A percentile compares a stretch with the other conserved stretches of the same genome.
phyloP scores from a whole-genome alignment of 2,113 vertebrate species.

The Leucopternis melanops region DNA sequence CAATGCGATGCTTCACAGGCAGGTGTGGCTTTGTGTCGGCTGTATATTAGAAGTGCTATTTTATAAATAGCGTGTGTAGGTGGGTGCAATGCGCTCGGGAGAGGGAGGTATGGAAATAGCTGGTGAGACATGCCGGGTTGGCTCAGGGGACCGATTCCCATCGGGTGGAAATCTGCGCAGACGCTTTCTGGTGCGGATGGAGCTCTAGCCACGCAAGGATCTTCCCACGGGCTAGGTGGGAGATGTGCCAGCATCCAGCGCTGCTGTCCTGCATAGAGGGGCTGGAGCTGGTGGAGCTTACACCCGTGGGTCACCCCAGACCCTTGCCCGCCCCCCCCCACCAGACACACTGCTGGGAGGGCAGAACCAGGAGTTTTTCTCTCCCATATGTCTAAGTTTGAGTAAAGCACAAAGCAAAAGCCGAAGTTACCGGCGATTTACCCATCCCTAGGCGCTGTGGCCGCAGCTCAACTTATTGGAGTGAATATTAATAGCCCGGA shows the following conservation, averaged over 20 bases:
- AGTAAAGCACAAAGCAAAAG: neutral
- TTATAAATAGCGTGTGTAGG: neutral
- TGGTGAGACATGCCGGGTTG: accelerated
- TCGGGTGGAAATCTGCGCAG: accelerated
- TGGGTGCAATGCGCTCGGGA: accelerated
- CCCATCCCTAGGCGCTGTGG: accelerated
- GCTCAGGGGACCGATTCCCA: accelerated
- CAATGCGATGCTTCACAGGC: accelerated
- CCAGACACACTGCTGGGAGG: accelerated
- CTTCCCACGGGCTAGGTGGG: neutral
- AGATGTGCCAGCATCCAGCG: neutral
- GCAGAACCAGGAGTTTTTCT: neutral
- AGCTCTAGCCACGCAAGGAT: accelerated
- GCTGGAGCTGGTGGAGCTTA: neutral
- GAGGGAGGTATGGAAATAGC: neutral
- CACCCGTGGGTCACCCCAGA: accelerated
- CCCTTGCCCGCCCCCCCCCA: accelerated
- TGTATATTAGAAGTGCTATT: accelerated
- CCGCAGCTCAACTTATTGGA: accelerated
- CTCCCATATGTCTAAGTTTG: no score
- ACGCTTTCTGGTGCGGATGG: accelerated
- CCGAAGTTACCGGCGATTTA: accelerated
- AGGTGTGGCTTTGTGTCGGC: neutral
- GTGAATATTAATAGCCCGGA: neutral
- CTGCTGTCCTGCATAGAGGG: accelerated